Evolutionary conservation across 2,888 invertebrate species (phyloP), one percentile per base, ranked within the genome.

Genomic region (Netelia virgata): DNA sequence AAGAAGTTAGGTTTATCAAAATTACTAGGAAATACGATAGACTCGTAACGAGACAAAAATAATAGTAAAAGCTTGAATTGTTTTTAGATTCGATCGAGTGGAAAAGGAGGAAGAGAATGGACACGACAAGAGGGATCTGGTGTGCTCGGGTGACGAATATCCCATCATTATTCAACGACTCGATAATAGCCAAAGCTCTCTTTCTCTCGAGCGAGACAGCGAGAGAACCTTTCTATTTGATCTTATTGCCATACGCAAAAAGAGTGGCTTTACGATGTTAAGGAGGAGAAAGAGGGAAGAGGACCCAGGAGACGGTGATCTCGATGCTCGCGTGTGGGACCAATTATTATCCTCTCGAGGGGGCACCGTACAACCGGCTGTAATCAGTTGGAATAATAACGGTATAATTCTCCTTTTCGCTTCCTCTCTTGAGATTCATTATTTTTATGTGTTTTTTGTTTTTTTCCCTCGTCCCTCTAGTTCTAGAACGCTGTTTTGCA

Each of bases 301-400:
- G 55, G 28, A 55, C n/a, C 8, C 47, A 9, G 9, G 8, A 18
- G 10, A 59, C 16, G 11, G 14, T 3, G 23, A 20, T 41, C 66
- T 43, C 66, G 57, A 68, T 68, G 76, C 68, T 76, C 68, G 68
- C 59, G 76, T 76, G 76, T 57, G 76, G 57, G 76, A 76, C 76
- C 76, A 76, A 76, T 76, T 76, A 76, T 76, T 43, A 57, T 57
- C 66, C 47, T 47, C 47, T 47, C 47, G 10, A 47, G 47, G 47
- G 47, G 14, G 14, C 66, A 55, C 41, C n/a, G 36, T 16, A 68
- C 66, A 59, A 28, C 76, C 43, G 76, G 28, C 20, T 20, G 68
- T 68, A 76, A 68, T 76, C 76, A 76, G 43, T 76, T 47, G 76
- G 66, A 68, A 57, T 68, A 14, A 68, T 68, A 76, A 76, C 76